phyloP scores from a whole-genome alignment of 64 coral and sea anemone species.

The Orbicella faveolata region DNA sequence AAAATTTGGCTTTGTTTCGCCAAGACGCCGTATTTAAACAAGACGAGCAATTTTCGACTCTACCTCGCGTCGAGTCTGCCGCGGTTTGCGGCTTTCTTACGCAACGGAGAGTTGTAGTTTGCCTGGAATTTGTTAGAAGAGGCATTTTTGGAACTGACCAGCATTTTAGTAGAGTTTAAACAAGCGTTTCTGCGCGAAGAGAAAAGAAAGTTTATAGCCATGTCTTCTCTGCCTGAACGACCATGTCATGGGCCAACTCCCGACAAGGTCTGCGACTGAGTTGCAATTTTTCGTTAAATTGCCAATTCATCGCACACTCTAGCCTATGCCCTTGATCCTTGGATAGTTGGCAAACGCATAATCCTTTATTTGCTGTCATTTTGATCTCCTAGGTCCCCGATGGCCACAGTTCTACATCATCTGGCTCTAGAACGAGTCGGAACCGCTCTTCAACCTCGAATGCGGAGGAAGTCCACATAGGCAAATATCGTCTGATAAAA shows the following conservation, averaged over 20 bases:
- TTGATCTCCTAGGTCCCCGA: slow-evolving; percentile 69
- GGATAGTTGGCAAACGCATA: slow-evolving; percentile 1
- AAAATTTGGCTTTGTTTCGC: slow-evolving; percentile 86
- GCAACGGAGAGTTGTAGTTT: not conserved
- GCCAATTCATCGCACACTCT: slow-evolving; percentile 8
- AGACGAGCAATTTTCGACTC: slow-evolving; percentile 50
- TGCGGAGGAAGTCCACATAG: slow-evolving; percentile 96
- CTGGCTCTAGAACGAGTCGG: slow-evolving; percentile 56
- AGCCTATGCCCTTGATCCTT: slow-evolving; percentile 32
- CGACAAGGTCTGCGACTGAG: slow-evolving; percentile 21
- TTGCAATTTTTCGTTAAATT: slow-evolving; percentile 5
- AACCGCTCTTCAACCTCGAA: slow-evolving; percentile 64
- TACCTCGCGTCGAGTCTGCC: slow-evolving; percentile 40
- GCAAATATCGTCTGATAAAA: slow-evolving; percentile 95
- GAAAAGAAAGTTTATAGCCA: slow-evolving; percentile 5
- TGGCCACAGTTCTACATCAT: slow-evolving; percentile 76
- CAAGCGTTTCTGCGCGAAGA: not conserved
- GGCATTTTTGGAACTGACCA: not conserved
- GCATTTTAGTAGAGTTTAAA: not conserved
- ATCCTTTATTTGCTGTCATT: slow-evolving; percentile 41
- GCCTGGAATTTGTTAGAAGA: not conserved
- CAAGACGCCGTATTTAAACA: slow-evolving; percentile 92
- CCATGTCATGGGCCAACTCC: slow-evolving; percentile 59
- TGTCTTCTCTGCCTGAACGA: slow-evolving; percentile 4
- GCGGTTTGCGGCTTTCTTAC: slow-evolving; percentile 34